A percentile compares a stretch with the other conserved stretches of the same genome.
Conservation (phyloP, 2,797 vertebrate species). For the Numenius phaeopus region DNA sequence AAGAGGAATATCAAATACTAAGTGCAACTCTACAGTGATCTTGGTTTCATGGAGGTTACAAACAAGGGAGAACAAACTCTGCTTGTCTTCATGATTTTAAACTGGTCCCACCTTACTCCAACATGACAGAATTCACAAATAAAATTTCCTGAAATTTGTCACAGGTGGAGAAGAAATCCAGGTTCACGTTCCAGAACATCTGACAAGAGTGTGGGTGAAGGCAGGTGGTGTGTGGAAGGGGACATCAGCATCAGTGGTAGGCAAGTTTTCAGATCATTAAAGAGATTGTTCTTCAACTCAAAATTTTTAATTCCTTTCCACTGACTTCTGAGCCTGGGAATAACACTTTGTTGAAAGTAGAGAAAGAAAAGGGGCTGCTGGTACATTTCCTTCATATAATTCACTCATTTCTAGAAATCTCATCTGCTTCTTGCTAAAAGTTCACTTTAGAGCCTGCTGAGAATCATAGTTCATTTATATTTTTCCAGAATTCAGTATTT, state of each 20-base stretch:
- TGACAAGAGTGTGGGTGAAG: not conserved
- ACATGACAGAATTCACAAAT: not conserved
- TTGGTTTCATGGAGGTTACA: not conserved
- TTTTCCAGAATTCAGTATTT: not conserved
- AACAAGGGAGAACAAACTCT: not conserved
- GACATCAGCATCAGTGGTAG: not conserved
- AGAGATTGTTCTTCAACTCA: not conserved
- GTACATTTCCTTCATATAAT: not conserved
- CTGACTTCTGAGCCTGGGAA: not conserved
- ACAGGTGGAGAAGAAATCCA: not conserved
- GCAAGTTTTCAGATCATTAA: not conserved
- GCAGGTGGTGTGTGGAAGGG: not conserved
- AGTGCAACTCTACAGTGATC: not conserved
- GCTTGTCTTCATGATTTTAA: not conserved
- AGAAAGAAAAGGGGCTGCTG: not conserved
- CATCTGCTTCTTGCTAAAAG: not conserved
- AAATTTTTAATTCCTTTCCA: not conserved
- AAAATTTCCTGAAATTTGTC: not conserved
- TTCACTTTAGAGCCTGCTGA: not conserved
- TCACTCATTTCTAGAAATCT: not conserved
- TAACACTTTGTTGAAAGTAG: not conserved
- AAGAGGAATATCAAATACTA: not conserved
- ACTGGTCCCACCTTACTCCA: not conserved
- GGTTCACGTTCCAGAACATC: not conserved
- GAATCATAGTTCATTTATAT: not conserved